Conservation (phyloP, 2,113 vertebrate genomes). For the Chlorodrepanis virens region DNA sequence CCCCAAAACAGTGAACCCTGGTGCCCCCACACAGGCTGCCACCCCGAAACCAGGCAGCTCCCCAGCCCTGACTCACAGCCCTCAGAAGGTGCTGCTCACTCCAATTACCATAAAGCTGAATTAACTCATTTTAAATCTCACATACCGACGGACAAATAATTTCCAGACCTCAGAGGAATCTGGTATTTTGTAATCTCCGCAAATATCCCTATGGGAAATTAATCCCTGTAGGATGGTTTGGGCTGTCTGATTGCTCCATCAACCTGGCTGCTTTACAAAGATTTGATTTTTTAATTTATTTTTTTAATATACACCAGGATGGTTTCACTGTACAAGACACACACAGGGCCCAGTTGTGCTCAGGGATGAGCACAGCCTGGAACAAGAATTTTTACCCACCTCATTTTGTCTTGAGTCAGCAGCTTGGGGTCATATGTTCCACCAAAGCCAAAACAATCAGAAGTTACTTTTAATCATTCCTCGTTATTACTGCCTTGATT, state of each 20-base stretch:
- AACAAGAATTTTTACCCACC: neutral
- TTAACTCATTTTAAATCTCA: conserved; percentile 7
- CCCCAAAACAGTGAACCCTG: neutral
- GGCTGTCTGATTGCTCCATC: neutral
- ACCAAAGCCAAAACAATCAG: conserved; percentile 65
- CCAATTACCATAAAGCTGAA: conserved; percentile 48
- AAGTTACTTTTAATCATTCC: conserved; percentile 50
- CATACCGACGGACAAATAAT: neutral
- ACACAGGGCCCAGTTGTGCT: neutral
- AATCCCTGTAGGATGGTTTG: neutral
- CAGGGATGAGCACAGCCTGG: neutral
- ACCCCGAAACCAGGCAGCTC: neutral
- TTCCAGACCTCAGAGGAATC: conserved; percentile 34
- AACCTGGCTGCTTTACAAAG: neutral
- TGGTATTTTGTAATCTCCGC: neutral
- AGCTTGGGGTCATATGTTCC: conserved; percentile 14
- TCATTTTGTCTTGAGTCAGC: conserved; percentile 41
- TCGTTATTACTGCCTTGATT: conserved; percentile 37
- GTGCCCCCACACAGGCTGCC: neutral
- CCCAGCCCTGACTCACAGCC: conserved; percentile 21
- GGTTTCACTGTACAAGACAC: neutral
- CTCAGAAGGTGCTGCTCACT: neutral
- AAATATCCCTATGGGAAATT: neutral
- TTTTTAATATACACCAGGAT: neutral
- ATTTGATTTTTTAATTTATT: neutral